A percentile compares a stretch with the other conserved stretches of the same genome.
Evolutionary conservation across 2,888 invertebrate genomes (phyloP).

Genomic region (Cephus pulcher): DNA sequence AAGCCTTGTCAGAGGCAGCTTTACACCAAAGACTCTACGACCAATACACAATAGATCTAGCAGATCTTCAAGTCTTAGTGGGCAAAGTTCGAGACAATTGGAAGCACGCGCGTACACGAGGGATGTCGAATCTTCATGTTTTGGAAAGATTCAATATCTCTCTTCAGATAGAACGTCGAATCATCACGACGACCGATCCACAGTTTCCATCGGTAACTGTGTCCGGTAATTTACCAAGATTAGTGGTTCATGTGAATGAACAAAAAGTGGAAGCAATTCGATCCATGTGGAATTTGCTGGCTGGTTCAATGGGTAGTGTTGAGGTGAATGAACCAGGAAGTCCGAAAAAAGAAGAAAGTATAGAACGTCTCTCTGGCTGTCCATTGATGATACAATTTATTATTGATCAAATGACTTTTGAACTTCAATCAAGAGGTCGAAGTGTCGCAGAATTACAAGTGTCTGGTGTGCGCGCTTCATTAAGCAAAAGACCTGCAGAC

Average conservation of each 20-base stretch:
- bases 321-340: constrained; percentile 49
- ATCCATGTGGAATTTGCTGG: constrained; percentile 69
- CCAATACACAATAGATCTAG: constrained; percentile 72
- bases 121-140: constrained; percentile 87
- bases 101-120: constrained; percentile 87
- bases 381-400: constrained; percentile 87
- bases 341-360: constrained; percentile 54
- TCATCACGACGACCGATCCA: constrained; percentile 86
- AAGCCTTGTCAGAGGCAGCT: constrained; percentile 69
- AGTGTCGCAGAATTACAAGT: constrained; percentile 95
- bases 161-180: constrained; percentile 80
- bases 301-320: constrained; percentile 44
- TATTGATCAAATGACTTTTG: constrained; percentile 83
- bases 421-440: constrained; percentile 86
- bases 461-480: constrained; percentile 83
- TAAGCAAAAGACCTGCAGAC: constrained; percentile 81
- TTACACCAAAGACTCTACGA: constrained; percentile 81
- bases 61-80: constrained; percentile 78
- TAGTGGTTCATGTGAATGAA: constrained; percentile 92
- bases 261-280: constrained; percentile 81
- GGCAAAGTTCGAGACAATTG: constrained; percentile 91
- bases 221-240: constrained; percentile 86
- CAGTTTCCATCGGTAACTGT: constrained; percentile 87
- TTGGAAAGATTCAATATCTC: constrained; percentile 76
- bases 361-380: constrained; percentile 51